Evolutionary conservation across 1,140 invertebrate genomes (phyloP), one percentile per base, ranked within the genome.

Genomic region (Camponotus vicinus): DNA sequence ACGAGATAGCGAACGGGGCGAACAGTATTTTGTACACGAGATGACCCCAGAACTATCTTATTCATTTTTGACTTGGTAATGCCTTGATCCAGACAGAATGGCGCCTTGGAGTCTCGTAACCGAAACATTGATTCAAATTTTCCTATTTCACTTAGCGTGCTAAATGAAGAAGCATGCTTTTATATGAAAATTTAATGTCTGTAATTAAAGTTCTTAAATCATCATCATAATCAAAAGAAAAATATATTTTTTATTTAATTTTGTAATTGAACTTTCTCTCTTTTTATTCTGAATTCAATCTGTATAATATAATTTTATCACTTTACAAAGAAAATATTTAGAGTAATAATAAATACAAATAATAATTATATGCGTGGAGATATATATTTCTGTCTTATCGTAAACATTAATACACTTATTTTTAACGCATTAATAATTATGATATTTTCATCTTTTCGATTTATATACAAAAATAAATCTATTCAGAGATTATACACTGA

Each of bases 61-160:
- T 55, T 55, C 63, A 80, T 70, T 40, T 80, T 70, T 40, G 13
- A n/a, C 63, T 55, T 27, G 57, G 4, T 45, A 13, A 70, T 55
- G n/a, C 40, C 34, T 55, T 55, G 34, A 69, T 69, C 21, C 21
- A 32, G 34, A 8, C 13, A 49, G 42, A n/a, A 67, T 11, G 11
- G 7, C 32, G 13, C 77, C n/a, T n/a, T 40, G 15, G 11, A 21
- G 64, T 27, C 18, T 67, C 34, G 64, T 49, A 80, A 79, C 1
- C 15, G 18, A 67, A 0, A 27, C 27, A 27, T 27, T 37, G 2
- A 49, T 7, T 13, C 73, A 21, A 76, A 5, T 21, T 32, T 27
- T 4, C 52, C 32, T 37, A 21, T 75, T 55, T 8, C 32, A n/a
- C 0, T 71, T 55, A 4, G 27, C 32, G 49, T 71, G 4, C 55